Evolutionary conservation across 1,140 invertebrate genomes (phyloP).

Genomic region (Procambarus clarkii): DNA sequence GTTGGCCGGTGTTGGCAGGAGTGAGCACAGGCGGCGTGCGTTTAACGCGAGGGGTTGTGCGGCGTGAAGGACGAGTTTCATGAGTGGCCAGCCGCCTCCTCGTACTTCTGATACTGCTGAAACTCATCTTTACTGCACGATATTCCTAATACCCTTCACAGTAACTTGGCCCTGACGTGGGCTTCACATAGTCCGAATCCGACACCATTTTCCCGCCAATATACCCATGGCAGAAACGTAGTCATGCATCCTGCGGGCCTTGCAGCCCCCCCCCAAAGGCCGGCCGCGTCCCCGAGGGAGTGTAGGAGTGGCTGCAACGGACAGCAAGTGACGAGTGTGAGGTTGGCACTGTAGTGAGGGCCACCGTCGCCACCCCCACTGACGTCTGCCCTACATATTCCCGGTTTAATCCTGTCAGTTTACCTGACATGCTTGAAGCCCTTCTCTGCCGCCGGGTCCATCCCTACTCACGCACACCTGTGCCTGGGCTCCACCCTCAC

Average conservation of each 20-base stretch:
- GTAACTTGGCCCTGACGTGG: background rate
- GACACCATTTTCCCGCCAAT: background rate
- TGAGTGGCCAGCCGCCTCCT: background rate
- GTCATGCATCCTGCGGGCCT: background rate
- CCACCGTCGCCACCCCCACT: background rate
- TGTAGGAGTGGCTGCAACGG: background rate
- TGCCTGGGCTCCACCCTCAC: background rate
- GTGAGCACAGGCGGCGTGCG: background rate
- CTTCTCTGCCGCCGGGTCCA: background rate
- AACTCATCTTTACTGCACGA: background rate
- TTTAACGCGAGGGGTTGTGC: background rate
- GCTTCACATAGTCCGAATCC: background rate
- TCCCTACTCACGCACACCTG: background rate
- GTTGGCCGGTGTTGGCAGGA: background rate
- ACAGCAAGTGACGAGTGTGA: background rate
- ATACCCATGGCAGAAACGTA: background rate
- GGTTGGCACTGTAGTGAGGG: background rate
- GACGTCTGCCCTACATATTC: conserved; percentile 10
- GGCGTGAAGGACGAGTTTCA: background rate
- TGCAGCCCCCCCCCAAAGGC: background rate
- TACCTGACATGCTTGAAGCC: background rate
- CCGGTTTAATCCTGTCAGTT: conserved; percentile 16
- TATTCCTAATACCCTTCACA: background rate
- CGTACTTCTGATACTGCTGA: background rate
- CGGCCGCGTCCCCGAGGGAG: background rate